Percentiles rank a stretch among this genome's conserved stretches.
These are phyloP conservation scores for Mola mola DNA, from an alignment of 2,113 vertebrate species.

Conservation along the genomic window DNA sequence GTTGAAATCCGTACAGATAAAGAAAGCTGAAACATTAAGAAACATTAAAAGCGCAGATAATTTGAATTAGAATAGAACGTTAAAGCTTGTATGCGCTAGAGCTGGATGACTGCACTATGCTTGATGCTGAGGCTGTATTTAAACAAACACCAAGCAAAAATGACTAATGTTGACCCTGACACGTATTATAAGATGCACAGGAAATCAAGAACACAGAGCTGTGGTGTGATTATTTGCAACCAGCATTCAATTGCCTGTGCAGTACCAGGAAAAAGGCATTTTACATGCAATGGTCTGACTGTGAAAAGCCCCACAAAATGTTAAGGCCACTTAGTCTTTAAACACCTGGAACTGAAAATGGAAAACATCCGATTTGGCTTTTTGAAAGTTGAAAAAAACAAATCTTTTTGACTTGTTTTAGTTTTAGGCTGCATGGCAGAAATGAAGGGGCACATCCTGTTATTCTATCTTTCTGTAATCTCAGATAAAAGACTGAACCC, in stretches of 20 bases:
- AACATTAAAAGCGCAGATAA: too few species aligned
- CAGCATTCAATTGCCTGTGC: too few species aligned
- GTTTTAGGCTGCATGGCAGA: too few species aligned
- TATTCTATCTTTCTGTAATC: too few species aligned
- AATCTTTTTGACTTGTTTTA: too few species aligned
- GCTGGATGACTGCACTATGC: not conserved
- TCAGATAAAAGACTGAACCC: too few species aligned
- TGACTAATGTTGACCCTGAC: too few species aligned
- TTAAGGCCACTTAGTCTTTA: not conserved
- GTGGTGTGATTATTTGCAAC: not conserved
- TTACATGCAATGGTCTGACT: not conserved
- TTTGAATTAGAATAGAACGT: too few species aligned
- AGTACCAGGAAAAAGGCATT: slow-evolving; percentile 25
- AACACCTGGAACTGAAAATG: not conserved
- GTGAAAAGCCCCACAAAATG: slow-evolving; percentile 13
- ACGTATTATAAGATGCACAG: not conserved
- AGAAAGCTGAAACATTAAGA: too few species aligned
- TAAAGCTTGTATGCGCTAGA: slow-evolving; percentile 1
- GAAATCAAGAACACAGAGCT: not conserved
- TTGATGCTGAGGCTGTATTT: not conserved
- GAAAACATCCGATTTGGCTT: too few species aligned
- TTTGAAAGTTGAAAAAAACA: too few species aligned
- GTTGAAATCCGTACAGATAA: not conserved
- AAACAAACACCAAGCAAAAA: not conserved
- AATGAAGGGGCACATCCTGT: too few species aligned